These are phyloP conservation scores for Ophiodon elongatus DNA, from an alignment of 2,113 vertebrate genomes.

Conservation along the genomic window DNA sequence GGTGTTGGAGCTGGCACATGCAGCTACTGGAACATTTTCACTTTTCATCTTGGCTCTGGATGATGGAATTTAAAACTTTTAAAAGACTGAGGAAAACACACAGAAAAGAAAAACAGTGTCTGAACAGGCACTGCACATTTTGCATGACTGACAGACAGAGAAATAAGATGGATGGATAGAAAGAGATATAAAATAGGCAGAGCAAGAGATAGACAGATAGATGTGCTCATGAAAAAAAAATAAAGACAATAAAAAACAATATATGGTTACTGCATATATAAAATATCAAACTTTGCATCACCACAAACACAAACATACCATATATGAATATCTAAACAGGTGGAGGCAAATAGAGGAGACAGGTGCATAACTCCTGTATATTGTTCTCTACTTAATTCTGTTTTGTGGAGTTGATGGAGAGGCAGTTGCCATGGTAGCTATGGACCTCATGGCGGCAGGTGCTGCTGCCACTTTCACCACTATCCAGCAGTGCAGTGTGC, in stretches of 20 bases:
- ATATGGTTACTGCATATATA: not conserved
- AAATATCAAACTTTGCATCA: constrained; percentile 15
- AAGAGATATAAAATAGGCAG: not conserved
- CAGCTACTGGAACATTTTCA: constrained; percentile 38
- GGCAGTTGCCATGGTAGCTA: constrained; percentile 77
- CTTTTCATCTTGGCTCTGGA: constrained; percentile 30
- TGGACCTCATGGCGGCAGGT: constrained; percentile 56
- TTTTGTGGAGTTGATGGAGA: constrained; percentile 52
- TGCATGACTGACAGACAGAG: not conserved
- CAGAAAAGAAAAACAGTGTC: not conserved
- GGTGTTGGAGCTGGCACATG: constrained; percentile 54
- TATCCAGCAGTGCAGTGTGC: constrained; percentile 32
- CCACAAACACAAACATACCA: not conserved
- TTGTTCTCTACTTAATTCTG: constrained; percentile 21
- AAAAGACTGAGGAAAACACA: constrained; percentile 15
- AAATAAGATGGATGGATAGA: not conserved
- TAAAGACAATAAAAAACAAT: not conserved
- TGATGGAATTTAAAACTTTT: constrained; percentile 52
- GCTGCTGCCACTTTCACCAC: constrained; percentile 46
- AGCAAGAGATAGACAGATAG: not conserved
- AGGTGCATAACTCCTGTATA: constrained; percentile 31
- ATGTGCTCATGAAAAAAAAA: not conserved
- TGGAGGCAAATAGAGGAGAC: constrained; percentile 3
- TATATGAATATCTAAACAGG: constrained; percentile 13
- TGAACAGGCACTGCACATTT: no score